These are phyloP conservation scores for Drosophila teissieri DNA, from an alignment of 1,140 invertebrate genomes.

Conservation along the genomic window DNA sequence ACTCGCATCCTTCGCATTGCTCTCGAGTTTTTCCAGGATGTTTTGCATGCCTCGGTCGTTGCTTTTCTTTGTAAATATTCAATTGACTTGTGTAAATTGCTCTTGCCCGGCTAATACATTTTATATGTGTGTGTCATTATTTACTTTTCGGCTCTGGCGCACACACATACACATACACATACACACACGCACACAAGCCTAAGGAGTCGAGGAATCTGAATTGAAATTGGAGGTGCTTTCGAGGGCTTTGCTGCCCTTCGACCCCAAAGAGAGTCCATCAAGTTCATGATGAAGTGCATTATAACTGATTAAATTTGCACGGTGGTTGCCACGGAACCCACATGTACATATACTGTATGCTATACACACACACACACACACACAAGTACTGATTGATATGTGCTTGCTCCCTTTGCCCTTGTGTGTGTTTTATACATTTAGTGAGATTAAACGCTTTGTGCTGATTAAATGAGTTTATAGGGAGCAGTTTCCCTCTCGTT, in stretches of 20 bases:
- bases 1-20: constrained; percentile 13
- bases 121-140: constrained; percentile 44
- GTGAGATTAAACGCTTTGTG: constrained; percentile 70
- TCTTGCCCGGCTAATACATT: constrained; percentile 41
- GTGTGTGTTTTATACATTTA: constrained; percentile 54
- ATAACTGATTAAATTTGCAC: constrained; percentile 69
- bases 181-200: not conserved
- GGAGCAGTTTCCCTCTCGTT: constrained; percentile 12
- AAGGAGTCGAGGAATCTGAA: not conserved
- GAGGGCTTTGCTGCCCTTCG: not conserved
- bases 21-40: constrained; percentile 5
- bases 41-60: constrained; percentile 17
- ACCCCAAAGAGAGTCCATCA: constrained; percentile 25
- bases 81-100: constrained; percentile 48
- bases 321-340: not conserved
- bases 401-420: not conserved
- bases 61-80: constrained; percentile 45
- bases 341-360: not conserved
- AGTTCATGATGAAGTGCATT: constrained; percentile 60
- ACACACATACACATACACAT: not conserved
- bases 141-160: constrained; percentile 19
- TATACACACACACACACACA: not conserved
- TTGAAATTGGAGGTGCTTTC: not conserved
- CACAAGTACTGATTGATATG: constrained; percentile 46
- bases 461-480: constrained; percentile 73